These are phyloP conservation scores for Lithobates pipiens DNA, from an alignment of 2,797 vertebrate species.

Conservation along the genomic window DNA sequence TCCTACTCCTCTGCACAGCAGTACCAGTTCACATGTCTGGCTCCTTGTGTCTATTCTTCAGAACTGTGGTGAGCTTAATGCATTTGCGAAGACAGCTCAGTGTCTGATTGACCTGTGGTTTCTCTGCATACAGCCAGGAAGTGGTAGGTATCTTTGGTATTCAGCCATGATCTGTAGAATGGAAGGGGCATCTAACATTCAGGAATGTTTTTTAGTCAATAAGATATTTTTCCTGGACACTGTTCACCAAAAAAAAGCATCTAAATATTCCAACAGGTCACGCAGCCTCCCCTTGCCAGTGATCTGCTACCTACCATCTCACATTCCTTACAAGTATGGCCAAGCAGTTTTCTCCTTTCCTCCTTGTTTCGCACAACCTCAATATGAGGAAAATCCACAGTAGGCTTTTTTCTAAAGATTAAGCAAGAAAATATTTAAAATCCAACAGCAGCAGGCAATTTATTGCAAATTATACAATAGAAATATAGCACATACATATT, in stretches of 20 bases:
- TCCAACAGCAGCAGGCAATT: neutral
- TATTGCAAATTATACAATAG: neutral
- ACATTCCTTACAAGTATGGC: constrained; percentile 93
- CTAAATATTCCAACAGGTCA: too few species aligned
- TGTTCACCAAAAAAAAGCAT: neutral
- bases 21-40: too few species aligned
- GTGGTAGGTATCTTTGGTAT: neutral
- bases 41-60: too few species aligned
- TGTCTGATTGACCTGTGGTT: too few species aligned
- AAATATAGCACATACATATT: neutral
- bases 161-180: neutral
- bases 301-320: constrained; percentile 81
- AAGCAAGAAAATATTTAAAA: constrained; percentile 22
- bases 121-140: too few species aligned
- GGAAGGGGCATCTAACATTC: neutral
- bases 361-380: constrained; percentile 93
- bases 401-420: constrained; percentile 69
- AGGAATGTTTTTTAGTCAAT: too few species aligned
- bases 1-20: too few species aligned
- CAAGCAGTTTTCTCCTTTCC: constrained; percentile 90
- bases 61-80: too few species aligned
- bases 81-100: too few species aligned
- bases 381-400: constrained; percentile 85
- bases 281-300: neutral
- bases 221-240: neutral